Evolutionary conservation across 2,113 vertebrate genomes (phyloP).

Genomic region (Thalassoma bifasciatum): DNA sequence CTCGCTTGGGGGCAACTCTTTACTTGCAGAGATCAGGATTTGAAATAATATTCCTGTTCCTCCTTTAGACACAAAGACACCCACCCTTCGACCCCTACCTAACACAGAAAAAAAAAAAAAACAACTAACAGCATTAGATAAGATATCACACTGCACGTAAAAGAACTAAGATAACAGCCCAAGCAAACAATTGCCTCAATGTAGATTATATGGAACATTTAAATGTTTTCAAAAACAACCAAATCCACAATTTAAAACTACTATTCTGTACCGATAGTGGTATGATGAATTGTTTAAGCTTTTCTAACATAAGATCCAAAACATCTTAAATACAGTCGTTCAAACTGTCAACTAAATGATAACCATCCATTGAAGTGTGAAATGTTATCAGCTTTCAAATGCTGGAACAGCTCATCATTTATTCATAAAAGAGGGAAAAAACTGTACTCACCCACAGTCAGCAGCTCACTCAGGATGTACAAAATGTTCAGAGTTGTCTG

Average conservation of each 20-base stretch:
- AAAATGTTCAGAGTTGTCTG: conserved; percentile 93
- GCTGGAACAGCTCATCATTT: not conserved
- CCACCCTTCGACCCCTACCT: conserved; percentile 91
- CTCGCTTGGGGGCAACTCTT: conserved; percentile 88
- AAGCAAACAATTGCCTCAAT: not conserved
- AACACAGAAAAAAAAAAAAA: conserved; percentile 36
- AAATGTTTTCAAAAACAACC: not conserved
- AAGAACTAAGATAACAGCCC: not conserved
- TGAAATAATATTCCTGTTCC: conserved; percentile 92
- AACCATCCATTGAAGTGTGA: not conserved
- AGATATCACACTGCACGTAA: not conserved
- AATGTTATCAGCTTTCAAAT: not conserved
- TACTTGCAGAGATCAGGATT: conserved; percentile 87
- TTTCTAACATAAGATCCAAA: too few species aligned
- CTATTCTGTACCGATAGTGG: too few species aligned
- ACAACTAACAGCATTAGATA: conserved; percentile 4
- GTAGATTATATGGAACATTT: too few species aligned
- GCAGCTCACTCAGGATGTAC: conserved; percentile 92
- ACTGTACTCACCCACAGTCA: conserved; percentile 88
- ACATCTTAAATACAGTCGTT: not conserved
- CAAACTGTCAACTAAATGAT: not conserved
- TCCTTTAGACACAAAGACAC: conserved; percentile 91
- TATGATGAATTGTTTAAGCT: not conserved
- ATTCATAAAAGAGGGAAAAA: not conserved
- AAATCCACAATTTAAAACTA: not conserved